Conservation (phyloP, 2,113 vertebrate species). For the Campylomormyrus numenius region DNA sequence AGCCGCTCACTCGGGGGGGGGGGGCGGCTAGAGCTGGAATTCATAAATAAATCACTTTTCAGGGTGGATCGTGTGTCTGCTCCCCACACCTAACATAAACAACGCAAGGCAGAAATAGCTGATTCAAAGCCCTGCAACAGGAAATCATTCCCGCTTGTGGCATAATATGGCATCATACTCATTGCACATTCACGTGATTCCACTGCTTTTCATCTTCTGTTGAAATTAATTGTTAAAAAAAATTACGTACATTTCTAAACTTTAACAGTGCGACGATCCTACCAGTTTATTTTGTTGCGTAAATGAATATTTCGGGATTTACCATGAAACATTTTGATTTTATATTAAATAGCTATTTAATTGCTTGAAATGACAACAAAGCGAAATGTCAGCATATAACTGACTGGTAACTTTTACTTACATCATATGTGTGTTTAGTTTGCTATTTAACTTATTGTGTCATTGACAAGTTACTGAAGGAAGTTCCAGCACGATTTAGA, state of each 20-base stretch:
- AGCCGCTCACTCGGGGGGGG: conserved; percentile 54
- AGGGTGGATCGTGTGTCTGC: conserved; percentile 64
- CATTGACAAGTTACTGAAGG: conserved; percentile 55
- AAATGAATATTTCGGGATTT: neutral
- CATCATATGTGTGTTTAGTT: conserved; percentile 10
- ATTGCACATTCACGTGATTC: conserved; percentile 48
- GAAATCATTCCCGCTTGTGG: conserved; percentile 63
- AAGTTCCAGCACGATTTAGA: conserved; percentile 53
- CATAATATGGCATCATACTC: conserved; percentile 58
- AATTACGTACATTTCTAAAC: no score
- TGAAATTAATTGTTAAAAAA: neutral
- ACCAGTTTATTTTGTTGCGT: neutral
- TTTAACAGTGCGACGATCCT: neutral
- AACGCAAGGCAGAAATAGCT: conserved; percentile 60
- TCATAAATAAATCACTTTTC: conserved; percentile 74
- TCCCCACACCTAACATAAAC: conserved; percentile 60
- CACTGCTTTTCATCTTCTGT: neutral
- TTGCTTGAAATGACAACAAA: neutral
- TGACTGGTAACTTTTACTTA: neutral
- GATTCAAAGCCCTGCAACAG: conserved; percentile 57
- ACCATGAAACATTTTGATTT: neutral
- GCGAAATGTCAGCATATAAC: neutral
- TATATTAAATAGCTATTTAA: neutral
- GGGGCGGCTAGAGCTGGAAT: conserved; percentile 58
- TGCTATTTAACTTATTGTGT: conserved; percentile 46